Evolutionary conservation across 2,113 vertebrate genomes (phyloP).

Genomic region (Scolopax mira): DNA sequence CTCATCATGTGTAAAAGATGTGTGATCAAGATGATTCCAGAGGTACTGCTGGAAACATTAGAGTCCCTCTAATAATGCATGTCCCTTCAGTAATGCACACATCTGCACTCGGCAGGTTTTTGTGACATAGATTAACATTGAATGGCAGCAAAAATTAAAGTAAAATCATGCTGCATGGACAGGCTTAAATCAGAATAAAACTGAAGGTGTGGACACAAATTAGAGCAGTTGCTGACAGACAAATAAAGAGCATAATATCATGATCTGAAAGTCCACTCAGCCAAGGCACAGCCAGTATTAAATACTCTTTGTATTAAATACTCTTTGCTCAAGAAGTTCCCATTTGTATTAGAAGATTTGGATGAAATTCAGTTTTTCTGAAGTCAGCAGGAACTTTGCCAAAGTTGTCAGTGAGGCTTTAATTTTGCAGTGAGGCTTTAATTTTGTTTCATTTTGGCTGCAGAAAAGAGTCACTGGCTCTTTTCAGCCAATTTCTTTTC

Average conservation of each 20-base stretch:
- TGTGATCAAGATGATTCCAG: neutral
- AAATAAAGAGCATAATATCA: slow-evolving; percentile 20
- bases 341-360: neutral
- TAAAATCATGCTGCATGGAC: neutral
- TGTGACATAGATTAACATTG: neutral
- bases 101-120: neutral
- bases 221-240: neutral
- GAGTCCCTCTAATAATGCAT: neutral
- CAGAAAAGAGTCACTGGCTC: neutral
- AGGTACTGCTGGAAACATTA: neutral
- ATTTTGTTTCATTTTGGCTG: neutral
- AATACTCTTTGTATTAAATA: slow-evolving; percentile 21
- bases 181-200: slow-evolving; percentile 34
- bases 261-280: slow-evolving; percentile 10
- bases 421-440: neutral
- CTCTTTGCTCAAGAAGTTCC: slow-evolving; percentile 4
- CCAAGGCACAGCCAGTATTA: slow-evolving; percentile 6
- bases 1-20: neutral
- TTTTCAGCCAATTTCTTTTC: neutral
- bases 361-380: slow-evolving; percentile 14
- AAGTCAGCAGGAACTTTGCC: neutral
- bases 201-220: neutral
- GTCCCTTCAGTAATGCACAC: neutral
- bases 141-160: neutral
- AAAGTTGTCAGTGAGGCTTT: neutral